Percentiles rank a stretch among this genome's conserved stretches.
phyloP scores from a whole-genome alignment of 2,797 vertebrate genomes.

The Acanthiza pusilla region DNA sequence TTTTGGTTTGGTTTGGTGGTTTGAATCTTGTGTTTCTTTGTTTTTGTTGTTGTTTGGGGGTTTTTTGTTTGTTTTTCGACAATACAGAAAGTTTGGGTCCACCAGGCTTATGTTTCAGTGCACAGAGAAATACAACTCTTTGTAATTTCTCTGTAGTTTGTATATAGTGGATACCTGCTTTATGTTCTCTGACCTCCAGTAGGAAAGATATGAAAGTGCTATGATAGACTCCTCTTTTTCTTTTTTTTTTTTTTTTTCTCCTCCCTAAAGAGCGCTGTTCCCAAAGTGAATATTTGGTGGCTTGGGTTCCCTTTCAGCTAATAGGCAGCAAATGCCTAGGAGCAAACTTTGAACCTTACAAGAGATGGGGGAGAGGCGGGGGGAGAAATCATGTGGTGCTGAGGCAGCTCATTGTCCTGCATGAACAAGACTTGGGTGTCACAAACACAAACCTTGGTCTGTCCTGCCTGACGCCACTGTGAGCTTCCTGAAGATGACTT shows the following conservation, averaged over 20 bases:
- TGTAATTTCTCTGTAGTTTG: neutral
- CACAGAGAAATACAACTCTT: neutral
- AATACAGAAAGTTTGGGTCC: neutral
- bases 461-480: accelerated
- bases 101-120: neutral
- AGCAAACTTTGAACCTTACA: constrained; percentile 30
- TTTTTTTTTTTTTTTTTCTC: accelerated
- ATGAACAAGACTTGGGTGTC: neutral
- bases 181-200: neutral
- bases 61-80: neutral
- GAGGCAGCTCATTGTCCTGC: neutral
- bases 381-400: constrained; percentile 13
- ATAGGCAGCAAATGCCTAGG: neutral
- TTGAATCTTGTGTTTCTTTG: too few species aligned
- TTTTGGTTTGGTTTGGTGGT: too few species aligned
- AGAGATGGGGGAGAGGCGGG: neutral
- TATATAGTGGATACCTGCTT: neutral
- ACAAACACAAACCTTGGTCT: neutral
- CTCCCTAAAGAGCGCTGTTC: neutral
- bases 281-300: neutral
- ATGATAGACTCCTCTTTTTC: too few species aligned
- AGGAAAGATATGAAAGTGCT: neutral
- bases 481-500: neutral
- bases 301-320: neutral
- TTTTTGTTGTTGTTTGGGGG: too few species aligned